Percentiles rank a stretch among this genome's conserved stretches.
Conservation (phyloP, 2,888 invertebrate species). For the Branchellion lobata region DNA sequence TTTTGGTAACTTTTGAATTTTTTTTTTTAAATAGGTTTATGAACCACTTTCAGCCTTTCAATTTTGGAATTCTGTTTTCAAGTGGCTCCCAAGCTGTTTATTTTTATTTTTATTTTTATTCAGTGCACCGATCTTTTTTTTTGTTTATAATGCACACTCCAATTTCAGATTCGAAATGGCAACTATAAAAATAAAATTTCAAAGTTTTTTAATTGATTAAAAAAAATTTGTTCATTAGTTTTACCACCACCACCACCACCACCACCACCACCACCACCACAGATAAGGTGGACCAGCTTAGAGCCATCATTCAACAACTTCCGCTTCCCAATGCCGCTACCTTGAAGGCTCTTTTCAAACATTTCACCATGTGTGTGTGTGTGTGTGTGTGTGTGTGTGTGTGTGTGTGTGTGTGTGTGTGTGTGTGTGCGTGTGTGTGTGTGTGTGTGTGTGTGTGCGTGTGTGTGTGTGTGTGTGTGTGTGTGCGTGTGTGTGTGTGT, state of each 20-base stretch:
- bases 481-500: constrained; percentile 3
- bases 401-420: constrained; percentile 15
- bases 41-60: no score
- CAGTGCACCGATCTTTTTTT: no score
- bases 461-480: constrained; percentile 16
- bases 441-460: constrained; percentile 14
- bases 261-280: not conserved
- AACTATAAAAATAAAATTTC: no score
- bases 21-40: no score
- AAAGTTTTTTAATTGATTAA: no score
- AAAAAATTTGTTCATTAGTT: no score
- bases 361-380: constrained; percentile 68
- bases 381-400: not conserved
- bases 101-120: no score
- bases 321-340: constrained; percentile 79
- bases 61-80: no score
- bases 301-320: constrained; percentile 68
- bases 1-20: no score
- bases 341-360: constrained; percentile 75
- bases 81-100: no score
- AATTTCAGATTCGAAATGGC: no score
- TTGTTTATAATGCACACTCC: no score
- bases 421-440: constrained; percentile 8
- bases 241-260: not conserved
- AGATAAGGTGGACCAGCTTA: constrained; percentile 54